Base-by-base conservation (phyloP, 2,797 vertebrate genomes). In the Discoglossus pictus region DNA sequence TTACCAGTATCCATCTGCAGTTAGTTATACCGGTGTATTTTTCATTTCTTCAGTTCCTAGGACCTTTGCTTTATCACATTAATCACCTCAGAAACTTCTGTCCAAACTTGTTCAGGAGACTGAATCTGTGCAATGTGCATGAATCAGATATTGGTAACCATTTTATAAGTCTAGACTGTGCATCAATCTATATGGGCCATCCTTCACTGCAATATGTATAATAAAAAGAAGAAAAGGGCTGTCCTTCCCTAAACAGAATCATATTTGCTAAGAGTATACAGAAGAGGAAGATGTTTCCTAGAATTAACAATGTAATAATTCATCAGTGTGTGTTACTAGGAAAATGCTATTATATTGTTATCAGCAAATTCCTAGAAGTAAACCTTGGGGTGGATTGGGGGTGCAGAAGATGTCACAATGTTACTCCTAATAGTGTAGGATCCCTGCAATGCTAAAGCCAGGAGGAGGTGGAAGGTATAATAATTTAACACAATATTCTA, bases 221-320 rank as follows among this genome's bases (percentile, higher is more conserved):
- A 51, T 34, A 51, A 18, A 58, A 48, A 58, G 24, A 7, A 58
- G 50, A 25, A 40, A 20, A 16, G 12, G 43, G 6, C 23, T 20
- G 43, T n/a, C 25, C 59, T 34, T 70, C 35, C 24, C 23, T 56
- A 63, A 70, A 56, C 31, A 48, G 36, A 63, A 70, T 63, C 34
- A 48, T 43, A 39, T 44, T 53, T 4, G 20, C 12, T 1, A 8
- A n/a, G 7, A 35, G 18, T 12, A 24, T 23, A 17, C 40, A 20
- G 18, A 6, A 1, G 13, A 56, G 40, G 31, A 35, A 17, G 1
- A 23, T 15, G 23, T 50, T 70, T 63, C 43, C 27, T 31, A 34
- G 44, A 35, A 61, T 1, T 10, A 13, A 23, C 25, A 39, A 16
- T 16, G 31, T 34, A 48, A 24, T 35, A 55, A 42, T 39, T 12